Conservation (phyloP, 2,797 vertebrate genomes). For the Pteropus rufus region DNA sequence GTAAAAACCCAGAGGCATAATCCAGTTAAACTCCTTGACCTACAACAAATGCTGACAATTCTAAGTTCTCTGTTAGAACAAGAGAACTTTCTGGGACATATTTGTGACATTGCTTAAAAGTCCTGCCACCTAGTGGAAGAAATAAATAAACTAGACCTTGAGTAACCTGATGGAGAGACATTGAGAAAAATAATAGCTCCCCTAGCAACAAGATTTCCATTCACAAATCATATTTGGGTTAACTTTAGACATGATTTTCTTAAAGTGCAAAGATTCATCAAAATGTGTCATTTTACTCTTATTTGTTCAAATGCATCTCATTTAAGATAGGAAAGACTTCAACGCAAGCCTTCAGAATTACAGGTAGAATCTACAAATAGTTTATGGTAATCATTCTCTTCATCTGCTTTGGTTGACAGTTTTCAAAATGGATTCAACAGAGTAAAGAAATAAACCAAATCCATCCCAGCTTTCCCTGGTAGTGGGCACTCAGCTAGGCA, state of each 20-base stretch:
- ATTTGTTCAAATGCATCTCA: neutral
- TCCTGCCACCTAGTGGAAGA: slow-evolving; percentile 74
- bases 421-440: slow-evolving; percentile 57
- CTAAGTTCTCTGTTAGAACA: neutral
- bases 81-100: slow-evolving; percentile 25
- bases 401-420: slow-evolving; percentile 16
- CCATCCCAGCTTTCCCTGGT: slow-evolving; percentile 16
- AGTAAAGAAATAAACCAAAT: slow-evolving; percentile 51
- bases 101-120: slow-evolving; percentile 55
- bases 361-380: slow-evolving; percentile 1
- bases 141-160: neutral
- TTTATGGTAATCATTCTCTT: neutral
- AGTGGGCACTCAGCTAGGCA: slow-evolving; percentile 18
- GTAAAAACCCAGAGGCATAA: neutral
- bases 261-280: neutral
- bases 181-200: neutral
- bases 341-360: neutral
- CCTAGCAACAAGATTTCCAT: neutral
- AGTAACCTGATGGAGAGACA: neutral
- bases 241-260: neutral
- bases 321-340: neutral
- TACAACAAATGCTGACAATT: neutral
- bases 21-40: slow-evolving; percentile 29
- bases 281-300: neutral
- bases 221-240: neutral